These are phyloP conservation scores for Paragorgia papillata DNA, from an alignment of 92 coral and sea anemone genomes.

Conservation along the genomic window DNA sequence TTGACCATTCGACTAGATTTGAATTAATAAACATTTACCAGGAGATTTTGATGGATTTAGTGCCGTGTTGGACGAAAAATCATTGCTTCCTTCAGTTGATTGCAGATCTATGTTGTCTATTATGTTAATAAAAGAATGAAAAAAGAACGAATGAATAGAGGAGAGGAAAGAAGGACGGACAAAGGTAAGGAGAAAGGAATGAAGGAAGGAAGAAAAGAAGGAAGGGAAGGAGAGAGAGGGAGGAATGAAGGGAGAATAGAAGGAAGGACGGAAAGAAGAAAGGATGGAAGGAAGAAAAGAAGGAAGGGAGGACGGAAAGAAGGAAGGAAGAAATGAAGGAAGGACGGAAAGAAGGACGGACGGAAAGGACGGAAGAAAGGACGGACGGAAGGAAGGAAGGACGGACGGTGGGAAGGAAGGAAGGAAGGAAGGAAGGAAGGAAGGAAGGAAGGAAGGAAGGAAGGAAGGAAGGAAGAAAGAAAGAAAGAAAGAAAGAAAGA, in stretches of 20 bases:
- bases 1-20: too few species aligned
- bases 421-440: too few species aligned
- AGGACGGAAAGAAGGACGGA: constrained; percentile 1
- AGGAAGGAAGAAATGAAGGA: not conserved
- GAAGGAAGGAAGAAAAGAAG: too few species aligned
- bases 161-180: not conserved
- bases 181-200: not conserved
- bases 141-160: not conserved
- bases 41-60: not conserved
- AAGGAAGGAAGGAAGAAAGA: too few species aligned
- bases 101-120: not conserved
- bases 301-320: too few species aligned
- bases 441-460: too few species aligned
- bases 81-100: not conserved
- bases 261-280: too few species aligned
- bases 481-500: too few species aligned
- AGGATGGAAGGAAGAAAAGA: too few species aligned
- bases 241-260: not conserved
- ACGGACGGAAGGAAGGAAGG: constrained; percentile 5
- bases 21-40: not conserved
- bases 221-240: too few species aligned
- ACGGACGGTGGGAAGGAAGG: constrained; percentile 2
- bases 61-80: not conserved
- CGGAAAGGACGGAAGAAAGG: not conserved
- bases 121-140: not conserved